Conservation (phyloP, 2,113 vertebrate genomes). For the Gnathonemus longibarbis region DNA sequence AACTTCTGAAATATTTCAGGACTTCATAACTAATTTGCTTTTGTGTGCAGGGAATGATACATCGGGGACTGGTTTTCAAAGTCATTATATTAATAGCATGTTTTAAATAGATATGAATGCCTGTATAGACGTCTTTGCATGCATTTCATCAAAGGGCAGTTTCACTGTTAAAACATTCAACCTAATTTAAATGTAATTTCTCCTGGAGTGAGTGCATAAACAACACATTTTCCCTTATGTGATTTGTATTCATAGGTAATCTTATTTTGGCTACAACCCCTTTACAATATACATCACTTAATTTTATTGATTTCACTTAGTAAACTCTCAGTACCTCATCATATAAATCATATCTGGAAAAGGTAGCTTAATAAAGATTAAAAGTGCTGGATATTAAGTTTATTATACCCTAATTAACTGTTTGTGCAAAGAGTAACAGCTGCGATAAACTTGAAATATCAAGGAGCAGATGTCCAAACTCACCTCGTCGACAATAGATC, state of each 20-base stretch:
- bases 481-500: neutral
- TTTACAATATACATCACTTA: neutral
- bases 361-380: neutral
- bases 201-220: neutral
- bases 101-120: neutral
- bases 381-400: neutral
- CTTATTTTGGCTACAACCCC: neutral
- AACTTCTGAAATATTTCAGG: neutral
- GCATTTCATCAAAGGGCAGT: neutral
- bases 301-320: neutral
- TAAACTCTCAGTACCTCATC: neutral
- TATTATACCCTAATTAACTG: neutral
- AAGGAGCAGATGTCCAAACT: neutral
- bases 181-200: neutral
- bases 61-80: neutral
- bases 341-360: neutral
- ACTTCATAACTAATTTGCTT: neutral
- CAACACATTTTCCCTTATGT: neutral
- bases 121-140: neutral
- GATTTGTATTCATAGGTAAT: neutral
- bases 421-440: neutral
- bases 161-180: neutral
- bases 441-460: neutral
- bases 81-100: neutral
- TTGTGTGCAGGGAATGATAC: neutral